Evolutionary conservation across 2,888 invertebrate genomes (phyloP), one percentile per base, ranked within the genome.

Genomic region (Cybosia mesomella): DNA sequence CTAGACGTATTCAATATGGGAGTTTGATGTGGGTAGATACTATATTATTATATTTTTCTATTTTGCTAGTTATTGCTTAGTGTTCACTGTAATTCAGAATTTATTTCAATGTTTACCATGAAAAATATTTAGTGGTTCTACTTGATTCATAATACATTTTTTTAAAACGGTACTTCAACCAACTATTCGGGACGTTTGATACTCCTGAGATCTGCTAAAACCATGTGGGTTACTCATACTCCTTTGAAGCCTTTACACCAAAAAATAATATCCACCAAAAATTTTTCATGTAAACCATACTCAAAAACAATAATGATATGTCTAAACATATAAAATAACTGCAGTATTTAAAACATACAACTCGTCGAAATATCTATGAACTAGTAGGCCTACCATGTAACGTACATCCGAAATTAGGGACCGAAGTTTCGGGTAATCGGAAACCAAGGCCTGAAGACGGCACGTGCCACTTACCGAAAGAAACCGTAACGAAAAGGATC

Each of bases 1-100:
- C 71, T 68, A 75, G 65, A 71, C 68, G 53, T 67, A 71, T 72
- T 68, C 15, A 59, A 68, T 69, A 73, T 74, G 74, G 69, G 13
- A 60, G 34, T 70, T 70, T 28, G 32, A 68, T 72, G 55, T 32
- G 34, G 57, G 66, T 15, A 34, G 58, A 58, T 32, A 32, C n/a
- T 18, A 36, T 24, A 13, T 43, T 36, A 2, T 58, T 2, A 58
- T 59, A 36, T 43, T 43, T n/a, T 0, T 49, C 9, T 49, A 43
- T 43, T 43, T 7, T 43, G 43, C 43, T 43, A 43, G 18, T 13
- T 43, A 43, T 43, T 43, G 43, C 43, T 18, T 43, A 18, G 18
- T 43, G 39, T 39, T 39, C 15, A 39, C 39, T 39, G 13, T 28
- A 28, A 39, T 13, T 36, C 13, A 5, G 43, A 15, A 43, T 18